Base-by-base conservation (phyloP, 2,888 invertebrate species). In the Drosophila macrospina region DNA sequence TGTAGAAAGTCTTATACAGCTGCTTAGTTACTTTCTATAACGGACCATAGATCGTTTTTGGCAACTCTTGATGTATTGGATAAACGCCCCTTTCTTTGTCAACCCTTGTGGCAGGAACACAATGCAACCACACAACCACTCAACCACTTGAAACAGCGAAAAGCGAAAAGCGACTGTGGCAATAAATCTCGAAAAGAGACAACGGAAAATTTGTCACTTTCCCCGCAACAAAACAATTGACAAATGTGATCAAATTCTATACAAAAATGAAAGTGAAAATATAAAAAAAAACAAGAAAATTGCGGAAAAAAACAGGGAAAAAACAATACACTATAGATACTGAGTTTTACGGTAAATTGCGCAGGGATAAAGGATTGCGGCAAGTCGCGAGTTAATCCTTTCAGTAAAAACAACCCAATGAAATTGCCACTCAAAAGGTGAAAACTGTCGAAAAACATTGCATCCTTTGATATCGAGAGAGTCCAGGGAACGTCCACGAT, bases 351-450 rank as follows among this genome's bases (percentile, higher is more conserved):
- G 78, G 67, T 84, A 86, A 88, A 84, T 84, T 84, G 84, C 62
- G 51, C 61, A 37, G n/a, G 76, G 42, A 88, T 67, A 88, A 62
- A 77, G 62, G 65, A 28, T 42, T 30, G 30, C 7, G 59, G 48
- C 54, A 64, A 70, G 13, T 41, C 61, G 44, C n/a, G 37, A 42
- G 57, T 69, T 78, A 82, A 82, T 86, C 81, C 81, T 86, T 82
- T 80, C 57, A 39, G 68, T 62, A 41, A 63, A 63, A 65, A 61
- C 69, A 80, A 74, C 68, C 57, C 64, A 48, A 44, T 59, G 56
- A 67, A 72, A 69, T 67, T 69, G 83, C 74, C 86, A 88, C 88
- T 88, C 78, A 77, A 86, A 68, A 83, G 86, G 83, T 88, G 86
- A 71, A 88, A 84, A 68, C 52, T 75, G 59, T 59, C 64, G 69